These are phyloP conservation scores for Ficedula albicollis DNA, from an alignment of 2,797 vertebrate species.

Conservation along the genomic window DNA sequence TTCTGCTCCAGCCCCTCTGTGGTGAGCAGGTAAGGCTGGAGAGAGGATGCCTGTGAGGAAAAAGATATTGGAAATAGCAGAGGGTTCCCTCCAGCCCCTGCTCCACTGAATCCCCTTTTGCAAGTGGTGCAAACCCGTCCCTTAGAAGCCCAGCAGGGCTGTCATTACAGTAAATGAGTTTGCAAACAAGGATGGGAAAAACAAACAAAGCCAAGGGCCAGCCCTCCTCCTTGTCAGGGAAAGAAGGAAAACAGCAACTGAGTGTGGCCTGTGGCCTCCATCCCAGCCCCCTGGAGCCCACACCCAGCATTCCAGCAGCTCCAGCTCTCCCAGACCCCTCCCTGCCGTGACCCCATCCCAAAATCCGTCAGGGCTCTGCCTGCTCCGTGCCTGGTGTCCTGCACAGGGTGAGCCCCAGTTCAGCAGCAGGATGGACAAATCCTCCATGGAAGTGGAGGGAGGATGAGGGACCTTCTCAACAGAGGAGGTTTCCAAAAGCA, in stretches of 20 bases:
- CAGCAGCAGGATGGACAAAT: background rate
- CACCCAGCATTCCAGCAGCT: background rate
- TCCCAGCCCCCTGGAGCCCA: background rate
- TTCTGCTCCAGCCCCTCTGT: rapidly evolving
- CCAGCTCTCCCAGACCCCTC: background rate
- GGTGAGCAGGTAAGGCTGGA: background rate
- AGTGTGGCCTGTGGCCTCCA: background rate
- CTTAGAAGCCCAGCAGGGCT: background rate
- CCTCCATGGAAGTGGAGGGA: rapidly evolving
- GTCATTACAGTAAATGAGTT: background rate
- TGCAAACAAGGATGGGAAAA: background rate
- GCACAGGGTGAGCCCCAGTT: rapidly evolving
- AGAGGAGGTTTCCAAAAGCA: background rate
- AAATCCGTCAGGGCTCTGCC: background rate
- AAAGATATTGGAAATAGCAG: background rate
- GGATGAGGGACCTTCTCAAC: background rate
- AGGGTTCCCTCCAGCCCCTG: background rate
- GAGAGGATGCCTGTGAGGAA: background rate
- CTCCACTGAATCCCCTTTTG: background rate
- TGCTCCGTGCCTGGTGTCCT: background rate
- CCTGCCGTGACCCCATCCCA: background rate
- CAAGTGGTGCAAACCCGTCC: background rate
- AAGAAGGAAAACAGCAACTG: background rate
- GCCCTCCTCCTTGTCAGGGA: background rate
- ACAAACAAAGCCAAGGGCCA: background rate